These are phyloP conservation scores for Tamandua tetradactyla DNA, from an alignment of 2,797 vertebrate species.

Conservation along the genomic window DNA sequence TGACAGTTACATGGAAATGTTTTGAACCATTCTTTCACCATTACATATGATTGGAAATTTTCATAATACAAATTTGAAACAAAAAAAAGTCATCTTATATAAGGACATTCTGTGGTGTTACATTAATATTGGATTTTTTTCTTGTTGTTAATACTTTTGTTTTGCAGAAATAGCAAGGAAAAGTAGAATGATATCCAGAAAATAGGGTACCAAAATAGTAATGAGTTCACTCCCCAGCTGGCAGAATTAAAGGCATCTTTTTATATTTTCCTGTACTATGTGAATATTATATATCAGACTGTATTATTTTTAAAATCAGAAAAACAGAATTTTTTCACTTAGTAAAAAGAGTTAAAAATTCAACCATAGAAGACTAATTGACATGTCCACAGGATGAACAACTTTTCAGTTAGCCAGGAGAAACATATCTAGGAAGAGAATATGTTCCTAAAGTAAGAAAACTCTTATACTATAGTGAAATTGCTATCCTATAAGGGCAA, in stretches of 20 bases:
- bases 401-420: background rate
- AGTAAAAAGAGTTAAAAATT: background rate
- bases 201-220: background rate
- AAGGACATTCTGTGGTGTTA: background rate
- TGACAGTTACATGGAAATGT: background rate
- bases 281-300: background rate
- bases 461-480: background rate
- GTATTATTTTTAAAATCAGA: background rate
- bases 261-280: background rate
- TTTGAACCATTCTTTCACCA: background rate
- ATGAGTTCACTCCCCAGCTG: background rate
- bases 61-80: background rate
- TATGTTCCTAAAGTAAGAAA: background rate
- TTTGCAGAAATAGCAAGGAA: background rate
- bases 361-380: background rate
- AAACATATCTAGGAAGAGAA: background rate
- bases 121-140: background rate
- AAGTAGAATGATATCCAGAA: background rate
- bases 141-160: background rate
- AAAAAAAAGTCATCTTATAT: background rate
- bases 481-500: background rate
- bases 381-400: background rate
- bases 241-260: background rate
- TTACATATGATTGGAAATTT: background rate
- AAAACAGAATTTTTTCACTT: background rate